These are phyloP conservation scores for Rhincodon typus DNA, from an alignment of 2,797 vertebrate genomes.

Conservation along the genomic window DNA sequence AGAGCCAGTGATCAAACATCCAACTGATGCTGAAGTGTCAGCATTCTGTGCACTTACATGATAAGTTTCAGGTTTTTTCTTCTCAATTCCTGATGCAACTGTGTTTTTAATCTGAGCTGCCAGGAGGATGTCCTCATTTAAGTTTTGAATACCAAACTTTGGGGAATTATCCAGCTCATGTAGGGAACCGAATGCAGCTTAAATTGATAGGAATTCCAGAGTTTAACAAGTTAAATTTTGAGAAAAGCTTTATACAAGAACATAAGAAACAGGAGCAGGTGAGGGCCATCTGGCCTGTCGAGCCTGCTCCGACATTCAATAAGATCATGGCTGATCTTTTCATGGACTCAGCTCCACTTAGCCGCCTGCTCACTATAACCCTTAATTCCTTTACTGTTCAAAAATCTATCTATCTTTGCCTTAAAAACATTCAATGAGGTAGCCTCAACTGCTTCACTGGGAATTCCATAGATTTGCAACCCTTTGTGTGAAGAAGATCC, in stretches of 20 bases:
- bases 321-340: no score
- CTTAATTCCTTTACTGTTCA: no score
- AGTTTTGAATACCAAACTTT: not conserved
- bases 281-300: no score
- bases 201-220: not conserved
- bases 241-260: not conserved
- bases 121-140: not conserved
- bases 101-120: not conserved
- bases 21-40: not conserved
- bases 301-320: no score
- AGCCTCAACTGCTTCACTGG: no score
- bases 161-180: not conserved
- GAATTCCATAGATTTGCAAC: no score
- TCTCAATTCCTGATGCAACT: not conserved
- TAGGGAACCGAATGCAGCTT: not conserved
- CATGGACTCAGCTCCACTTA: no score
- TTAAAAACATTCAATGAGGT: no score
- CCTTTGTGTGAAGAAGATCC: no score
- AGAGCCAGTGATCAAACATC: not conserved
- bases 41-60: not conserved
- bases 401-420: no score
- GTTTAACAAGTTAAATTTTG: not conserved
- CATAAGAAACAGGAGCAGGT: no score
- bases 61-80: not conserved
- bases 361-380: no score